These are phyloP conservation scores for Phylloscopus trochilus DNA, from an alignment of 2,113 vertebrate species.

Conservation along the genomic window DNA sequence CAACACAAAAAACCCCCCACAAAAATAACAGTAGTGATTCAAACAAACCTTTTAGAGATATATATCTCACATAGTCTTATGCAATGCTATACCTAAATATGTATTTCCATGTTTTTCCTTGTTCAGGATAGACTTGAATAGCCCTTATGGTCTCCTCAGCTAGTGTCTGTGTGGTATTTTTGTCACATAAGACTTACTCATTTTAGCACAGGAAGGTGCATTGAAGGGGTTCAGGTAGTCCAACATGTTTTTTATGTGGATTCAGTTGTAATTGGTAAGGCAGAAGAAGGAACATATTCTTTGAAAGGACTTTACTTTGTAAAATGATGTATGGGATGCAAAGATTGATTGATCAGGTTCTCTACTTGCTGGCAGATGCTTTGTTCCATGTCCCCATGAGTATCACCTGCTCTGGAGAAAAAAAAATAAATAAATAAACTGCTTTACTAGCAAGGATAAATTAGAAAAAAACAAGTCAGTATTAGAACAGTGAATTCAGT, in stretches of 20 bases:
- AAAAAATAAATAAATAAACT: background rate
- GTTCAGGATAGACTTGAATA: background rate
- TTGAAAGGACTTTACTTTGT: background rate
- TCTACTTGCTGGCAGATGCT: background rate
- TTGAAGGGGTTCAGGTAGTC: background rate
- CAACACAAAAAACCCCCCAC: background rate
- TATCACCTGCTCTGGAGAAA: background rate
- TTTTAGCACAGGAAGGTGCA: background rate
- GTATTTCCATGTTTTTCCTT: background rate
- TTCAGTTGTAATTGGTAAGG: background rate
- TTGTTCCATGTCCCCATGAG: background rate
- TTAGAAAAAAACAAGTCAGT: background rate
- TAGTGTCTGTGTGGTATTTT: background rate
- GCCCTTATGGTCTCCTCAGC: background rate
- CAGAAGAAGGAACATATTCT: background rate
- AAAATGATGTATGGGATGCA: fast-evolving
- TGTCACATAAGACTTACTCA: background rate
- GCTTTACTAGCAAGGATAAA: background rate
- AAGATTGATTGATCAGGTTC: background rate
- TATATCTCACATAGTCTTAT: background rate
- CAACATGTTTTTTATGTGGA: fast-evolving
- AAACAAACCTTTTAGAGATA: background rate
- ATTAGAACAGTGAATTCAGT: background rate
- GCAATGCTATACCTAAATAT: background rate
- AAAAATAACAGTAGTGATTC: background rate